Evolutionary conservation across 2,797 vertebrate species (phyloP), one percentile per base, ranked within the genome.

Genomic region (Rachycentron canadum): DNA sequence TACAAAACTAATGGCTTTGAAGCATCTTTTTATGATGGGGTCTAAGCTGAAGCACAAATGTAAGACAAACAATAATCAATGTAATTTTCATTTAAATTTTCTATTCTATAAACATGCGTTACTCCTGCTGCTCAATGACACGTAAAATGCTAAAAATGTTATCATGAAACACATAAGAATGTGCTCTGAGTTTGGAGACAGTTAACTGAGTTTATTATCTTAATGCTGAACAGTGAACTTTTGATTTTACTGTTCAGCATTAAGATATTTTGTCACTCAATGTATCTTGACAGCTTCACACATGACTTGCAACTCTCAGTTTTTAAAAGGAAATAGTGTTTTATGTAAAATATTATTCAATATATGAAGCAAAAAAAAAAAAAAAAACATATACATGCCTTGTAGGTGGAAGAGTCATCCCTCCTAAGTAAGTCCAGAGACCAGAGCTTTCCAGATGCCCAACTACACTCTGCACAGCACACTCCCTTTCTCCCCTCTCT

Each of bases 361-460:
- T 25, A 43, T 17, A 28, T 26, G 60, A 72, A 67, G 21, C 8
- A 40, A 21, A n/a, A n/a, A n/a, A n/a, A n/a, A n/a, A n/a, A n/a
- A n/a, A n/a, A n/a, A n/a, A n/a, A n/a, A n/a, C n/a, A n/a, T n/a
- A n/a, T 3, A 81, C 56, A 34, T 90, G 95, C 95, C 92, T 93
- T 58, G 86, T 91, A 19, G 83, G 57, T 56, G 58, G 78, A 59
- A 80, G 65, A 79, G 79, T 71, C 87, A 93, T 93, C 68, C 40
- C 26, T 82, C 38, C 50, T 59, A 62, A 77, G 73, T 71, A 25
- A 58, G 67, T 90, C 83, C 87, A 92, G 82, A 91, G 89, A 88
- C 83, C 19, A 47, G 69, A 55, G 63, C 47, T 47, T 55, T 64
- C 69, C 83, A 84, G 91, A 90, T 78, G 73, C 45, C 43, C 2